Conservation (phyloP, 2,888 invertebrate species). For the Drosophila sordidula region DNA sequence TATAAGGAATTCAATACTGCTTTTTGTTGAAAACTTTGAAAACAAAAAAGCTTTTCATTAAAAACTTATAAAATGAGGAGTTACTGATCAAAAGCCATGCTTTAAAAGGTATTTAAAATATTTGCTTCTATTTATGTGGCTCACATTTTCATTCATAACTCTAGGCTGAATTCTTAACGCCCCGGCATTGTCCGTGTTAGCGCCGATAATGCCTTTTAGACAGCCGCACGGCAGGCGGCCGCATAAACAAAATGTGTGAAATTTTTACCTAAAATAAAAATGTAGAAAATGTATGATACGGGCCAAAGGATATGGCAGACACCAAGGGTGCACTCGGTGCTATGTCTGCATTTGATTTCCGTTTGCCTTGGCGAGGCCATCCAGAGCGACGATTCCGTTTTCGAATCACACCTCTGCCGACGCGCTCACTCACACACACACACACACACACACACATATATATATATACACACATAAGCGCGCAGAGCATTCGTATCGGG, state of each 20-base stretch:
- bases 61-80: too few species aligned
- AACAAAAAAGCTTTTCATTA: too few species aligned
- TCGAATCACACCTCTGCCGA: slow-evolving; percentile 68
- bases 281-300: slow-evolving; percentile 60
- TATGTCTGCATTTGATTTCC: slow-evolving; percentile 79
- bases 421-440: slow-evolving; percentile 22
- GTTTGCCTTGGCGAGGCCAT: slow-evolving; percentile 53
- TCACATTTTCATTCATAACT: slow-evolving; percentile 55
- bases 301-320: slow-evolving; percentile 40
- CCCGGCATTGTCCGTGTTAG: slow-evolving; percentile 47
- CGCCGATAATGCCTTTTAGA: slow-evolving; percentile 71
- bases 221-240: slow-evolving; percentile 64
- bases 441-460: slow-evolving; percentile 9
- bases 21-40: too few species aligned
- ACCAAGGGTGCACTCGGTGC: slow-evolving; percentile 28
- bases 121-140: not conserved
- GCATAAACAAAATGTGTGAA: slow-evolving; percentile 77
- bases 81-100: not conserved
- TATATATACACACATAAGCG: not conserved
- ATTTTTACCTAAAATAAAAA: slow-evolving; percentile 78
- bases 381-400: slow-evolving; percentile 46
- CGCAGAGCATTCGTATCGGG: slow-evolving; percentile 38
- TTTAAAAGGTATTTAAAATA: slow-evolving; percentile 31
- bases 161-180: slow-evolving; percentile 39
- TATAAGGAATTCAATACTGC: too few species aligned